Percentiles rank a stretch among this genome's conserved stretches.
Conservation (phyloP, 2,888 invertebrate species). For the Melieria crassipennis region DNA sequence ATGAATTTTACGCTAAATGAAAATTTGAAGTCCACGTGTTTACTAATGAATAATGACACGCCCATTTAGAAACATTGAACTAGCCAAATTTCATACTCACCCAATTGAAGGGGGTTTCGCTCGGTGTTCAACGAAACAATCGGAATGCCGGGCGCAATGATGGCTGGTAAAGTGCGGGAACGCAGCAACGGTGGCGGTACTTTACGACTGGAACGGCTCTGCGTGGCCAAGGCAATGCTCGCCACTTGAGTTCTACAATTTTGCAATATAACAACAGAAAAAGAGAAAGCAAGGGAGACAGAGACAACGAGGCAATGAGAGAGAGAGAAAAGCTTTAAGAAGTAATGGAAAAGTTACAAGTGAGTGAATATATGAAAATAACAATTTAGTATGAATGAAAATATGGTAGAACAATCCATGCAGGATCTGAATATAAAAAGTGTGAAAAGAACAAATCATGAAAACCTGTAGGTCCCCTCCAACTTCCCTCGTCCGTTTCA, state of each 20-base stretch:
- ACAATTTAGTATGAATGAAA: no score
- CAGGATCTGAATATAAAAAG: no score
- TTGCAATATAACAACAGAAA: neutral
- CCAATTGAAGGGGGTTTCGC: conserved; percentile 70
- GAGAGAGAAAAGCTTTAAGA: neutral
- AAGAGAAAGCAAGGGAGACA: neutral
- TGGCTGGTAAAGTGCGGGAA: conserved; percentile 87
- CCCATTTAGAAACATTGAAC: no score
- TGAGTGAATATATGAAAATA: conserved; percentile 14
- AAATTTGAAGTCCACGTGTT: no score
- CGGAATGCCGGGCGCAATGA: conserved; percentile 82
- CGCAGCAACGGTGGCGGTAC: conserved; percentile 81
- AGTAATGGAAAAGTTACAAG: neutral
- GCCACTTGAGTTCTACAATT: conserved; percentile 68
- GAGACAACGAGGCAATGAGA: conserved; percentile 1
- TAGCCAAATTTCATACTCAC: conserved; percentile 53
- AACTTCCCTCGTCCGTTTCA: neutral
- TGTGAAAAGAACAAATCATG: neutral
- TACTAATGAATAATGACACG: no score
- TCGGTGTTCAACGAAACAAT: conserved; percentile 86
- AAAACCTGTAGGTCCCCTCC: no score
- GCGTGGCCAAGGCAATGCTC: conserved; percentile 69
- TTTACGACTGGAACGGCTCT: conserved; percentile 67
- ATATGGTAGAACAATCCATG: no score
- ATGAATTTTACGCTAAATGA: no score